Evolutionary conservation across 2,113 vertebrate species (phyloP), one percentile per base, ranked within the genome.

Genomic region (Myiozetetes cayanensis): DNA sequence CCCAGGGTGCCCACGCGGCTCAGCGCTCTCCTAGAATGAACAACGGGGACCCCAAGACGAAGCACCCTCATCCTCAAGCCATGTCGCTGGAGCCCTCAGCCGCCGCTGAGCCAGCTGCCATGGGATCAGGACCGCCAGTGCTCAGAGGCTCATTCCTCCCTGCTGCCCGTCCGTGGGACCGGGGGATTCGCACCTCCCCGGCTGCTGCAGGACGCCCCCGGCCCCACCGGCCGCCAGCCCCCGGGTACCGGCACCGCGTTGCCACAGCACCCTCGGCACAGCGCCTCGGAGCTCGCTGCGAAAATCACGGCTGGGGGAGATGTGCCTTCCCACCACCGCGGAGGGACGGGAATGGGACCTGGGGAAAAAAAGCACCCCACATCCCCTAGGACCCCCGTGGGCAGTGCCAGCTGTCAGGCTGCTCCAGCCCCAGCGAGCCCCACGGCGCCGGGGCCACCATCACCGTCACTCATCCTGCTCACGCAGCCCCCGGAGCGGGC

Each of bases 111-210:
- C 19, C 35, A 27, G 25, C 55, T 43, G 66, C 70, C 12, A 0
- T 0, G 6, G 31, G 55, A 70, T 5, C 2, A 2, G 59, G 10
- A 49, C 10, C 4, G 0, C 58, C 47, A 16, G 2, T 0, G 55
- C 55, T 13, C 10, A 2, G 1, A 50, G 39, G 24, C 16, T 93
- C 6, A 0, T 33, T 75, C 27, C 35, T 59, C 49, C 27, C 27
- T 3, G 19, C 77, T 30, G 61, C 70, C 81, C 3, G 3, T 3
- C 74, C 2, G 4, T 8, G 74, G 53, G 8, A 63, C 3, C 0
- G 37, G 33, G 44, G 31, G 35, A 37, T 50, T 14, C 2, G 2
- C 70, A 30, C 1, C 30, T 1, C 30, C 72, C 37, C 3, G 0
- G 35, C 30, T 43, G 74, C 82, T 74, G 84, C 81, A 82, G 88